phyloP scores from a whole-genome alignment of 1,140 invertebrate genomes.

The Leptinotarsa defecta region DNA sequence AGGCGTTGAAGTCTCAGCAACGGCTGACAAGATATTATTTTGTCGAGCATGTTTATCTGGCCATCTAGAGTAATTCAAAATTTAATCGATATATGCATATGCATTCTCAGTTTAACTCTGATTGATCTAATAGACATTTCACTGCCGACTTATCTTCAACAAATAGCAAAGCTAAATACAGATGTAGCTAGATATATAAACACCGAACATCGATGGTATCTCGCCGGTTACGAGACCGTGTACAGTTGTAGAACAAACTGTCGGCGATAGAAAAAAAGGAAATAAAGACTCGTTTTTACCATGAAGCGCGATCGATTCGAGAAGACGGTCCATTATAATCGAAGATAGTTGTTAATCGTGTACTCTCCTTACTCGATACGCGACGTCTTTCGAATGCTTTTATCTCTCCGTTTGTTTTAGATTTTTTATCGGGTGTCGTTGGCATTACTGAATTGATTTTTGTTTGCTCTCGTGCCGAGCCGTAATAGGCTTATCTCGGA shows the following conservation, averaged over 20 bases:
- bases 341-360: background rate
- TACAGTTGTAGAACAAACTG: constrained; percentile 3
- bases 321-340: background rate
- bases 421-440: too few relatives aligned
- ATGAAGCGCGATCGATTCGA: background rate
- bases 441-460: too few relatives aligned
- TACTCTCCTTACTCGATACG: background rate
- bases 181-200: background rate
- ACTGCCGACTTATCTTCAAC: too few relatives aligned
- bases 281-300: background rate
- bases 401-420: background rate
- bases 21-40: too few relatives aligned
- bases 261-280: constrained; percentile 5
- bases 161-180: constrained; percentile 2
- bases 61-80: too few relatives aligned
- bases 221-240: background rate
- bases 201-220: background rate
- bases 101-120: too few relatives aligned
- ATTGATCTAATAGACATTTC: too few relatives aligned
- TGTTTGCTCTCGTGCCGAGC: too few relatives aligned
- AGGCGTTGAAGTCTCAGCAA: too few relatives aligned
- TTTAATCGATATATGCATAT: too few relatives aligned
- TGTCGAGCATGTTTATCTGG: too few relatives aligned
- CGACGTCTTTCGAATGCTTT: background rate
- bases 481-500: too few relatives aligned